Conservation (phyloP, 2,888 invertebrate genomes). For the Merodon equestris region DNA sequence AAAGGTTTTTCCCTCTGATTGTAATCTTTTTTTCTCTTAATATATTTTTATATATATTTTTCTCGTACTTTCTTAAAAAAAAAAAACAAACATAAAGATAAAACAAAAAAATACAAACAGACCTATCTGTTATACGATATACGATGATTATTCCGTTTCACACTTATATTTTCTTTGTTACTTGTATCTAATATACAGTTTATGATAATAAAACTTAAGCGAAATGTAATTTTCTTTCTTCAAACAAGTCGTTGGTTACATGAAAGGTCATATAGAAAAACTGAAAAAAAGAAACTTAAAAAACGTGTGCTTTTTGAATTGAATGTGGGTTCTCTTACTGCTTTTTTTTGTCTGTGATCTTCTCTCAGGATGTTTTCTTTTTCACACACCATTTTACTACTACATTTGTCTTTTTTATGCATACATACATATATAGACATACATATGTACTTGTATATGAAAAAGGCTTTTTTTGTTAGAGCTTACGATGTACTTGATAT, state of each 20-base stretch:
- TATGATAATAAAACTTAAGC: conserved; percentile 28
- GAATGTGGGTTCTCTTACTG: conserved; percentile 71
- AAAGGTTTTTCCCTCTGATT: conserved; percentile 47
- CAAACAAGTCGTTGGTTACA: conserved; percentile 7
- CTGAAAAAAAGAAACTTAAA: conserved; percentile 51
- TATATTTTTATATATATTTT: conserved; percentile 28
- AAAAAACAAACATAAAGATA: conserved; percentile 4
- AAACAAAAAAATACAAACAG: background rate
- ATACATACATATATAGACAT: background rate
- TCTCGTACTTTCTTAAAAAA: conserved; percentile 32
- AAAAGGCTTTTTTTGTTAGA: too few species aligned
- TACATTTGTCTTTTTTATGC: conserved; percentile 13
- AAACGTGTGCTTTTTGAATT: conserved; percentile 61
- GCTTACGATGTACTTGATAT: conserved; percentile 1
- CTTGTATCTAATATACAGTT: conserved; percentile 12
- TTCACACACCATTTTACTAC: conserved; percentile 18
- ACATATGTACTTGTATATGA: too few species aligned
- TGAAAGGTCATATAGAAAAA: conserved; percentile 18
- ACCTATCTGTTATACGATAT: conserved; percentile 34
- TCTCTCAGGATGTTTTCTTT: conserved; percentile 9
- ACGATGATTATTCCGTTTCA: conserved; percentile 33
- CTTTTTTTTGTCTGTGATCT: conserved; percentile 59
- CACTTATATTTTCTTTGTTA: conserved; percentile 41
- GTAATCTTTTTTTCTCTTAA: conserved; percentile 30
- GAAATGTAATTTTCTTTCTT: conserved; percentile 28